Conservation (phyloP, 2,113 vertebrate genomes). For the Empidonax traillii region DNA sequence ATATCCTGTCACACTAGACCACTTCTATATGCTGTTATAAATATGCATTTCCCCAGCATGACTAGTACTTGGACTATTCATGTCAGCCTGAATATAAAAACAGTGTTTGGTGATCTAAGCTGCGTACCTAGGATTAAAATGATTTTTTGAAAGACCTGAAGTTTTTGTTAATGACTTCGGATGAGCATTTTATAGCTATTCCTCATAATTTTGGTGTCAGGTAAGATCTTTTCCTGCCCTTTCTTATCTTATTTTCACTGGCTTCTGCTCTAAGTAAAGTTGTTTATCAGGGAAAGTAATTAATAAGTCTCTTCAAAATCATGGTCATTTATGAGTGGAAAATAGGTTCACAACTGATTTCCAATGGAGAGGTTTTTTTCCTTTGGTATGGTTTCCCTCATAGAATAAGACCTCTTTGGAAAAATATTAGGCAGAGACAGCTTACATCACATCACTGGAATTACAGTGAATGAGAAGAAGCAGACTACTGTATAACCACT, state of each 20-base stretch:
- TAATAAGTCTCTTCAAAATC: background rate
- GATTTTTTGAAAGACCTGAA: background rate
- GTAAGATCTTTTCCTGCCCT: background rate
- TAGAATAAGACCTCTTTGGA: background rate
- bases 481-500: background rate
- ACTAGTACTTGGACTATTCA: background rate
- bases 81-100: background rate
- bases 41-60: background rate
- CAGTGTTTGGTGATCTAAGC: background rate
- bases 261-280: background rate
- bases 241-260: background rate
- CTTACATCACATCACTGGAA: background rate
- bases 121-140: background rate
- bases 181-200: background rate
- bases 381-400: rapidly evolving
- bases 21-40: background rate
- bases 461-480: background rate
- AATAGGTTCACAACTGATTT: background rate
- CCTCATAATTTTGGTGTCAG: background rate
- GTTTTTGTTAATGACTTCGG: background rate
- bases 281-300: background rate
- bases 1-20: background rate
- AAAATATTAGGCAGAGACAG: background rate
- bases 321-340: background rate
- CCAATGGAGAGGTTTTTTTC: background rate